Evolutionary conservation across 2,888 invertebrate species (phyloP), one percentile per base, ranked within the genome.

Genomic region (Megamerina dolium): DNA sequence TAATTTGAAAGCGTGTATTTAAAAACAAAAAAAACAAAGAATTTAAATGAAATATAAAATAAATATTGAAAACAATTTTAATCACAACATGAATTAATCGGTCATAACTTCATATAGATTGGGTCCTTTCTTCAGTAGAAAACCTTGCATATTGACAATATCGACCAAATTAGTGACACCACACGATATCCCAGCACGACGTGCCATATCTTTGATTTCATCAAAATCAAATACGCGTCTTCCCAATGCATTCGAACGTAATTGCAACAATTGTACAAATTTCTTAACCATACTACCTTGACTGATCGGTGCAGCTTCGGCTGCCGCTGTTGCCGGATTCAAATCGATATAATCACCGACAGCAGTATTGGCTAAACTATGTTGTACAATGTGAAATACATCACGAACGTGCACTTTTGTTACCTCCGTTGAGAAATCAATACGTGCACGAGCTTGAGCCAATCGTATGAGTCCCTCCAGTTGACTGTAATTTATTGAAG

Each of bases 401-500:
- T 95, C 92, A 48, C 77, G 73, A 0, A 93, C 94, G 72, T 96
- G 95, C 41, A 77, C 67, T 43, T 74, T 77, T 0, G 85, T 87
- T 1, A 87, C 91, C 59, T 81, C 81, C 68, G 85, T 85, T 49
- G 92, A 75, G 47, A 96, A 73, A 66, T 95, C 94, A 2, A 86
- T 70, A 60, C 91, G 83, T 1, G 95, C 94, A 63, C 94, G 76
- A 13, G 95, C 93, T 83, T 89, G 59, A 14, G 92, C 85, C 13
- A 95, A 74, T 56, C 92, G 74, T 46, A 93, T 85, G 49, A 95
- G 77, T 1, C 91, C 93, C 71, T 93, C 89, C 9, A 95, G 74
- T 64, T 95, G 94, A 34, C 95, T 75, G 34, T 49, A 54, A 51
- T 8, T 6, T 23, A 10, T 23, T 23, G 10, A 23, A 23, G 23